Conservation (phyloP, 2,888 invertebrate genomes). For the Anarsia innoxiella region DNA sequence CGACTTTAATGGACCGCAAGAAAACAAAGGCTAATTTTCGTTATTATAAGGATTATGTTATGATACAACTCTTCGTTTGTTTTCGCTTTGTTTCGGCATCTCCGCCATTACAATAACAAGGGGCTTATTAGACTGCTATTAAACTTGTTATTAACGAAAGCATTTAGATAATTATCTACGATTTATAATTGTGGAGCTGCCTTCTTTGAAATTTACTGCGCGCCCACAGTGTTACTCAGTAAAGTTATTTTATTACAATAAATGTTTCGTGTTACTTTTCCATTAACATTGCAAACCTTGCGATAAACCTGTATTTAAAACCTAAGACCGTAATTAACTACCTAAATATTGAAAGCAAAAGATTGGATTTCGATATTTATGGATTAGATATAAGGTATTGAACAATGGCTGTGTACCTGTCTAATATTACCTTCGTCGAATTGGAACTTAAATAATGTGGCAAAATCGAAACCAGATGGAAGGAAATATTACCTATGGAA, state of each 20-base stretch:
- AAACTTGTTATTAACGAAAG: slow-evolving; percentile 36
- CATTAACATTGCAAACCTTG: too few relatives aligned
- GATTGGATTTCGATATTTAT: too few relatives aligned
- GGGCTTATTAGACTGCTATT: slow-evolving; percentile 45
- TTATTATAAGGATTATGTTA: slow-evolving; percentile 37
- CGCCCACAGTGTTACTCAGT: neutral
- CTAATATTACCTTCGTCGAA: too few relatives aligned
- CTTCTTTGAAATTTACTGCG: neutral
- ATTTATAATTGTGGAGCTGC: slow-evolving; percentile 1
- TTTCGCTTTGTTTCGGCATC: slow-evolving; percentile 31
- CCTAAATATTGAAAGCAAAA: too few relatives aligned
- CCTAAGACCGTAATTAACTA: too few relatives aligned
- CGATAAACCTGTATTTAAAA: too few relatives aligned
- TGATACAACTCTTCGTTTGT: slow-evolving; percentile 28
- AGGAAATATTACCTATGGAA: too few relatives aligned
- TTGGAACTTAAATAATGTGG: too few relatives aligned
- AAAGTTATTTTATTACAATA: neutral
- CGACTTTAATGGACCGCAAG: neutral
- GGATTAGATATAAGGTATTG: too few relatives aligned
- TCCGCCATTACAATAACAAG: slow-evolving; percentile 39
- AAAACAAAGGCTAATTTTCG: slow-evolving; percentile 41
- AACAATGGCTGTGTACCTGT: too few relatives aligned
- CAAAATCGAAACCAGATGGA: too few relatives aligned
- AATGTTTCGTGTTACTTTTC: too few relatives aligned
- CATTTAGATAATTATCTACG: slow-evolving; percentile 31